These are phyloP conservation scores for Sesamia inferens DNA, from an alignment of 2,888 invertebrate species.

Conservation along the genomic window DNA sequence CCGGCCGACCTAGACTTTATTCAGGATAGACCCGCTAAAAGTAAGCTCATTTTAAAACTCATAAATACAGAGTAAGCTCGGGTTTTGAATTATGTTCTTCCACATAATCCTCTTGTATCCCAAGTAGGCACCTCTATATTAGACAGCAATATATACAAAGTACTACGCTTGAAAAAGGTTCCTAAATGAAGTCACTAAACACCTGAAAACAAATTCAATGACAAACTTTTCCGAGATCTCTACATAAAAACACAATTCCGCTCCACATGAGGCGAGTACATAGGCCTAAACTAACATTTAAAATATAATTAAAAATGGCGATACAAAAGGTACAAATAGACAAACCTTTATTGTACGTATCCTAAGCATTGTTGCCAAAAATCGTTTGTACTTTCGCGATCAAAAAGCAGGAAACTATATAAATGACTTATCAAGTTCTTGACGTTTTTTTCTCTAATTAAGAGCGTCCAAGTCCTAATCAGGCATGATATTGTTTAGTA, in stretches of 20 bases:
- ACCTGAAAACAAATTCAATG: constrained; percentile 22
- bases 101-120: constrained; percentile 31
- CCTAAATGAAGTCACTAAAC: background rate
- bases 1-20: background rate
- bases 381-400: constrained; percentile 33
- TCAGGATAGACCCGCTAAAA: constrained; percentile 14
- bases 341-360: constrained; percentile 20
- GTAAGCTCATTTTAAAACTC: constrained; percentile 37
- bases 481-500: constrained; percentile 50
- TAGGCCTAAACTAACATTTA: constrained; percentile 51
- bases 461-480: constrained; percentile 42
- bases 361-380: constrained; percentile 31
- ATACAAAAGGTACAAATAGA: constrained; percentile 21
- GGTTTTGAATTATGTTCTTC: constrained; percentile 17
- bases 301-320: constrained; percentile 41
- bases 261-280: background rate
- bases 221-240: background rate
- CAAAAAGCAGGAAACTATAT: constrained; percentile 33
- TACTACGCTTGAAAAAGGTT: constrained; percentile 8
- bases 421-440: constrained; percentile 24
- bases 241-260: constrained; percentile 35
- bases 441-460: constrained; percentile 18
- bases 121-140: constrained; percentile 3
- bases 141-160: constrained; percentile 9
- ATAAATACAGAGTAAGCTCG: constrained; percentile 44